Percentiles rank a stretch among this genome's conserved stretches.
Evolutionary conservation across 2,113 vertebrate species (phyloP).

Genomic region (Paramormyrops kingsleyae): DNA sequence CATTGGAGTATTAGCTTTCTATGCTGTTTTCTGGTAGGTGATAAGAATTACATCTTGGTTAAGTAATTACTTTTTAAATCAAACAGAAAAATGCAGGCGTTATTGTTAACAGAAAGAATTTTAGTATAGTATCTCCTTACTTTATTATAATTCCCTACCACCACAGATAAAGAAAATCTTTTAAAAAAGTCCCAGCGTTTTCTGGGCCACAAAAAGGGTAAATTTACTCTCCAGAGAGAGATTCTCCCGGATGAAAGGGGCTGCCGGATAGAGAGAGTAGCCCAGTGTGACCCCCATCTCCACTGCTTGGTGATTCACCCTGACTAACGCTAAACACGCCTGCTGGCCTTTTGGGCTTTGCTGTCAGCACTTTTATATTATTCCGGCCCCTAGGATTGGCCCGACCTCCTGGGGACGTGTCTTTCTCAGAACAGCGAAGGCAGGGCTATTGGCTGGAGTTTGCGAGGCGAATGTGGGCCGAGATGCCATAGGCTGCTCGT

Average conservation of each 20-base stretch:
- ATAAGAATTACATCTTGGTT: neutral
- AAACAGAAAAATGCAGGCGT: neutral
- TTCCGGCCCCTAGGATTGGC: neutral
- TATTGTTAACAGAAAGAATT: neutral
- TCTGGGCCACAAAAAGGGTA: too few relatives aligned
- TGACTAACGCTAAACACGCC: slow-evolving; percentile 1
- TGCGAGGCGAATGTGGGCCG: neutral
- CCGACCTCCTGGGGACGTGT: neutral
- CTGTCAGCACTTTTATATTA: neutral
- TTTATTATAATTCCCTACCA: neutral
- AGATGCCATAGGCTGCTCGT: neutral
- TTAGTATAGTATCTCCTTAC: neutral
- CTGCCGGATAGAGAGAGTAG: too few relatives aligned
- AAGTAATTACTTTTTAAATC: neutral
- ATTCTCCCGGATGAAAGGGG: neutral
- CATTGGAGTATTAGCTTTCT: neutral
- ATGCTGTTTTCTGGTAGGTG: neutral
- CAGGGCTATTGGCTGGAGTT: neutral
- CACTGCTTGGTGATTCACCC: neutral
- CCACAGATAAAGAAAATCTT: neutral
- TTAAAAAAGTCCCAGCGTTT: neutral
- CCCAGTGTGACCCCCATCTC: neutral
- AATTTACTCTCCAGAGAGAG: neutral
- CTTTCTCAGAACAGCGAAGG: neutral
- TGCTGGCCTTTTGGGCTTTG: neutral